Base-by-base conservation (phyloP, 2,797 vertebrate species). In the Chelmon rostratus region DNA sequence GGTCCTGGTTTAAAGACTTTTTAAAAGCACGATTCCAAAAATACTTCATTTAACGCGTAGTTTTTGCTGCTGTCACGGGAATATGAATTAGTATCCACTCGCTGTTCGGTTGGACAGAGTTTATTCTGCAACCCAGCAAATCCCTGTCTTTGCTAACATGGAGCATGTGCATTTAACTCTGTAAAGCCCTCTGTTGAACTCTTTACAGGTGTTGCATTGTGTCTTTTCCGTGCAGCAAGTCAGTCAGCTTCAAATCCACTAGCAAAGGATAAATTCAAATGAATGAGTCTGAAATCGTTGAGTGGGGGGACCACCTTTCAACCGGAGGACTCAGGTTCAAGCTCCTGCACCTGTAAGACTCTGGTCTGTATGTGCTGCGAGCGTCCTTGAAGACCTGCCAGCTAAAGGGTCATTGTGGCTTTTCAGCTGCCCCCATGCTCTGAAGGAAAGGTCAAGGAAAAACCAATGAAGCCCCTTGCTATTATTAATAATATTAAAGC, bases 221-320 rank as follows among this genome's bases (percentile, higher is more conserved):
- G 31, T 64, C 6, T 46, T 56, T 28, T 13, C 53, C 2, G 2
- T 33, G 64, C 69, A 44, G 54, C 50, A 6, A 40, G 72, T 76
- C 76, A 68, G 18, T 56, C 79, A 47, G 82, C 50, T 52, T 65
- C 58, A 69, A 44, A 54, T 68, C 58, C 53, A 12, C 74, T 13
- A 3, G 67, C 23, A 1, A 56, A n/a, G 44, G 57, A 69, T 33
- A 79, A 86, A 86, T 88, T 78, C 68, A 76, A 68, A 87, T 74
- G 44, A 78, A 73, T 23, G 71, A 73, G 56, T 76, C 56, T 61
- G 50, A 42, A 81, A 54, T 54, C n/a, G 42, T 38, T 2, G 63
- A 73, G 64, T 23, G 56, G 40, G n/a, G 58, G 4, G 61, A 76
- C 61, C 69, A 25, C 64, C 46, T 61, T 68, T 72, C 59, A 84